phyloP scores from a whole-genome alignment of 2,888 invertebrate genomes.

The Saturnia japonica region DNA sequence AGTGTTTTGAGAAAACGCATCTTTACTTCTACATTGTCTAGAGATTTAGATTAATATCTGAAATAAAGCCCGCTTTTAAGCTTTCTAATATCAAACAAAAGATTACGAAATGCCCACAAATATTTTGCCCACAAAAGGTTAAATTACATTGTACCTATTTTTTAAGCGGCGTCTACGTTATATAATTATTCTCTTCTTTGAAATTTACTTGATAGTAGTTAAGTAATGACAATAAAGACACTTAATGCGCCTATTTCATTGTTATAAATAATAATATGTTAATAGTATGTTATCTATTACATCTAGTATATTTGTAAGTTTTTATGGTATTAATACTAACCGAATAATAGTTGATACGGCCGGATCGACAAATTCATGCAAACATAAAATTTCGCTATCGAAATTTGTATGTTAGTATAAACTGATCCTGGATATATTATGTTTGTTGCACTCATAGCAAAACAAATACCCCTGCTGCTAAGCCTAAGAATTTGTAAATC shows the following conservation, averaged over 20 bases:
- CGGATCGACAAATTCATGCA: too few species aligned
- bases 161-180: neutral
- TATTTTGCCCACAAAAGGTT: constrained; percentile 16
- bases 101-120: constrained; percentile 27
- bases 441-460: too few species aligned
- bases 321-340: too few species aligned
- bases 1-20: constrained; percentile 37
- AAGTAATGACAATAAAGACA: neutral
- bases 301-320: too few species aligned
- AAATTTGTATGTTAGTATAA: too few species aligned
- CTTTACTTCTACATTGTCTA: constrained; percentile 43
- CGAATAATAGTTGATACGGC: too few species aligned
- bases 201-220: neutral
- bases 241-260: neutral
- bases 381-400: too few species aligned
- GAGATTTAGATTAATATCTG: constrained; percentile 39
- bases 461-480: too few species aligned
- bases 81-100: constrained; percentile 46
- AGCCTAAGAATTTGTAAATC: too few species aligned
- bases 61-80: constrained; percentile 30
- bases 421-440: too few species aligned
- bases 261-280: neutral
- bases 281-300: neutral
- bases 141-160: constrained; percentile 8
- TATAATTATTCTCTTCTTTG: neutral